Base-by-base conservation (phyloP, 2,888 invertebrate species). In the Ramazzottius varieornatus region DNA sequence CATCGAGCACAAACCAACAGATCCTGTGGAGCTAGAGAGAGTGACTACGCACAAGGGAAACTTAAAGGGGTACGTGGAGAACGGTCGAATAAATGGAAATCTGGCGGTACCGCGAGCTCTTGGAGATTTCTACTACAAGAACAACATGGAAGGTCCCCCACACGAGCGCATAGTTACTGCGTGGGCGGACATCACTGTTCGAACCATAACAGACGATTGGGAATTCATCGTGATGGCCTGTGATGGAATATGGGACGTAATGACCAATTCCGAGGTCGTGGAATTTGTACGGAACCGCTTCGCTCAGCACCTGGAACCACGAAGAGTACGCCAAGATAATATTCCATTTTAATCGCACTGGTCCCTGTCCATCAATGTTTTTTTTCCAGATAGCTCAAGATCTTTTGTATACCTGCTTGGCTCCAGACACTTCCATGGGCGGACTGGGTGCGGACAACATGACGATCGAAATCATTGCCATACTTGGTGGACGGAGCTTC, bases 81-180 rank as follows among this genome's bases (percentile, higher is more conserved):
- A 54, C 29, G 54, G 54, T 29, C 54, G 54, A 16, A 54, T 54
- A 24, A 54, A 54, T 29, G 40, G 40, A 8, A 54, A 54, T 24
- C 54, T 54, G 13, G 54, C 54, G 4, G 54, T 54, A 29, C 54
- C 54, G 54, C 54, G 54, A 16, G 54, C 54, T 8, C 20, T 54
- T 24, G 54, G 54, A 4, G 54, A 54, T 54, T 54, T 54, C 29
- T 54, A 54, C 29, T 54, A 54, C 29, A 54, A 54, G 29, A 54
- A 54, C 54, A 54, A 54, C 29, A 54, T 54, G 54, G 54, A 54
- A 29, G 54, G 54, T 54, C 54, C 54, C 4, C 54, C 54, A 29
- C 24, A n/a, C 29, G 54, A 54, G 16, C 54, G 54, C 8, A 54
- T 54, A 4, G 54, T 54, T 40, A 13, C 40, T 16, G 54, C 54